These are phyloP conservation scores for Tetramorium alpestre DNA, from an alignment of 1,140 invertebrate species.

Conservation along the genomic window DNA sequence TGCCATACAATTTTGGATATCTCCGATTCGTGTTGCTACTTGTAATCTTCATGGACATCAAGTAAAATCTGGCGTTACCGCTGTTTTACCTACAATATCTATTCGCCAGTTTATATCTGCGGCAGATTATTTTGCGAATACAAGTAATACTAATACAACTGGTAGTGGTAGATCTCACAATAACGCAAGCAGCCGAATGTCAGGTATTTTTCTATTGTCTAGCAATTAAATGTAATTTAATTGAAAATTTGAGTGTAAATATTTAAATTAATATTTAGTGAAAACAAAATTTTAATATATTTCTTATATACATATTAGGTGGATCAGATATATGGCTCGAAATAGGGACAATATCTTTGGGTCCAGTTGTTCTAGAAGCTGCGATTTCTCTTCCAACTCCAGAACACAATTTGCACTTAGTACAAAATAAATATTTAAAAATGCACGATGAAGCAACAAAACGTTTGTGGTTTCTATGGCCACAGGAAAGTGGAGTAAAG, in stretches of 20 bases:
- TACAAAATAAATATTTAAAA: constrained; percentile 93
- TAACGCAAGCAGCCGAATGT: constrained; percentile 81
- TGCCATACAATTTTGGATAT: constrained; percentile 94
- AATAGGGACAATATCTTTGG: constrained; percentile 95
- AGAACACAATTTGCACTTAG: constrained; percentile 90
- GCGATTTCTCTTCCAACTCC: constrained; percentile 92
- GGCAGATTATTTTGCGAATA: constrained; percentile 83
- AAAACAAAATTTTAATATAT: background rate
- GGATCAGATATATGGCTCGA: constrained; percentile 95
- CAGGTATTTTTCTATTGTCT: constrained; percentile 73
- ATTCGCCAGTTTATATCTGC: constrained; percentile 90
- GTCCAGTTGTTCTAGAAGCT: constrained; percentile 97
- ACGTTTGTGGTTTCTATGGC: constrained; percentile 98
- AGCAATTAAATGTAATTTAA: background rate
- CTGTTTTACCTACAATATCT: constrained; percentile 92
- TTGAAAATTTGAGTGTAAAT: no score
- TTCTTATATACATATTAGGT: constrained; percentile 63
- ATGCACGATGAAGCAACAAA: constrained; percentile 95
- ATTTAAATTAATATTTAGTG: constrained; percentile 39
- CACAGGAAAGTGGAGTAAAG: constrained; percentile 87
- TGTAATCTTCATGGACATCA: constrained; percentile 98
- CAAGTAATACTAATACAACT: constrained; percentile 87
- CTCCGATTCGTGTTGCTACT: constrained; percentile 94
- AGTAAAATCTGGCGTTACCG: constrained; percentile 96
- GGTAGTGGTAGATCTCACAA: constrained; percentile 86